Percentiles rank a stretch among this genome's conserved stretches.
Conservation (phyloP, 2,113 vertebrate genomes). For the Hippocampus guttulatus region DNA sequence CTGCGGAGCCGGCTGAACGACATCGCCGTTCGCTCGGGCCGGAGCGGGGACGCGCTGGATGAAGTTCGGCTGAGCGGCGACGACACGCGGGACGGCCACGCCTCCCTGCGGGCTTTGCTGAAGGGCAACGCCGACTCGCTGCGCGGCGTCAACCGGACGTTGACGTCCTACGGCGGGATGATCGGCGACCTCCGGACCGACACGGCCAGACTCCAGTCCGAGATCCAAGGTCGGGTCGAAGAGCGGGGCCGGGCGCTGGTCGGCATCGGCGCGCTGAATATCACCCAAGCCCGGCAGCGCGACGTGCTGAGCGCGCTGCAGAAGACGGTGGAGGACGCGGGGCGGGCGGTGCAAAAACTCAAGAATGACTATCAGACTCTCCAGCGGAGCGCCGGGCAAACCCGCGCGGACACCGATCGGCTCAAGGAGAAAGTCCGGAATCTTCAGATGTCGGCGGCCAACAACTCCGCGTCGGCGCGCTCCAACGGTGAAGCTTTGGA, state of each 20-base stretch:
- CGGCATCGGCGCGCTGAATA: constrained; percentile 83
- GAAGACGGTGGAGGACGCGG: constrained; percentile 86
- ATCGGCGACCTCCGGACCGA: constrained; percentile 85
- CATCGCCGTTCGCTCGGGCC: constrained; percentile 79
- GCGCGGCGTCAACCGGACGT: constrained; percentile 83
- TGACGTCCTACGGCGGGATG: constrained; percentile 81
- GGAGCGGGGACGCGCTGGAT: constrained; percentile 82
- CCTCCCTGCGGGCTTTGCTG: constrained; percentile 82
- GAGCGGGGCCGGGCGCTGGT: constrained; percentile 79
- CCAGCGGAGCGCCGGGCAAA: constrained; percentile 86
- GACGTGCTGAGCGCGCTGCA: constrained; percentile 81
- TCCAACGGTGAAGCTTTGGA: constrained; percentile 89
- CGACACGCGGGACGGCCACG: constrained; percentile 78
- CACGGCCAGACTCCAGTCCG: constrained; percentile 83
- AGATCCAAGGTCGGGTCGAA: constrained; percentile 82
- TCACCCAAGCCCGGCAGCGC: constrained; percentile 88
- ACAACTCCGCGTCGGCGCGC: constrained; percentile 85
- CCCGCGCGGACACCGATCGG: constrained; percentile 83
- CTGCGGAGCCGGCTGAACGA: constrained; percentile 83
- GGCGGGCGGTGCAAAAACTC: constrained; percentile 86
- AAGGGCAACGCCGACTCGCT: constrained; percentile 87
- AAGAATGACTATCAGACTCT: constrained; percentile 93
- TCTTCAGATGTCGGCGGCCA: constrained; percentile 83
- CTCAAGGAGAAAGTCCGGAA: constrained; percentile 91
- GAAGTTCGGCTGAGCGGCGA: constrained; percentile 81